Base-by-base conservation (phyloP, 2,113 vertebrate genomes). In the Heteronetta atricapilla region DNA sequence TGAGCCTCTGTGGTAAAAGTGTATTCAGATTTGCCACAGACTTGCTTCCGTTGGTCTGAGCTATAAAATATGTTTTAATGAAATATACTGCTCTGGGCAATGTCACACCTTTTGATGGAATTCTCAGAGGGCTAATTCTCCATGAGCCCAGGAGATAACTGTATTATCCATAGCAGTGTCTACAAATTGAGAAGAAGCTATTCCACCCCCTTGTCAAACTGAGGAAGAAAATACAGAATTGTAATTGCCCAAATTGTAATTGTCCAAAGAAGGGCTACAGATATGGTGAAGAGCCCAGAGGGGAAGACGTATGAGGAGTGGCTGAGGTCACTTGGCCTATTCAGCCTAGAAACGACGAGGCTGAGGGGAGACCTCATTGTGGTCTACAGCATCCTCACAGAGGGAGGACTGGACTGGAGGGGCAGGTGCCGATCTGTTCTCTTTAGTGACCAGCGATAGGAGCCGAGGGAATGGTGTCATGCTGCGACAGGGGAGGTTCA, bases 111-210 rank as follows among this genome's bases (percentile, higher is more conserved):
- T 85, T 94, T 84, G 75, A 89, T 88, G 67, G 81, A 95, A 93
- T 93, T 94, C 86, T 92, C 77, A 82, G 93, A 93, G 55, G 55
- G 55, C n/a, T n/a, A 89, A 92, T 90, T n/a, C n/a, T n/a, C n/a
- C 82, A 87, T 95, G 93, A 94, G 80, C 50, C 78, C n/a, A 72
- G 25, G 46, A 56, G 82, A 92, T 79, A 91, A 92, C 62, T 75
- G 25, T 60, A 36, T 81, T 63, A 92, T 72, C 88, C 76, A 67
- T 34, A 89, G 33, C 28, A 64, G 31, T 36, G 68, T 38, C 80
- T 66, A 44, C 40, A 69, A 94, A 93, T 58, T 13, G 46, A 94
- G 67, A 88, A 92, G 44, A 83, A 96, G 40, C 80, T 81, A 92
- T 93, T 97, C 85, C 40, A 75, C 29, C 77, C 8, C 36, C 56